Percentiles rank a stretch among this genome's conserved stretches.
These are phyloP conservation scores for Hippasteria phrygiana DNA, from an alignment of 53 echinoderm and acorn worm species.

Conservation along the genomic window DNA sequence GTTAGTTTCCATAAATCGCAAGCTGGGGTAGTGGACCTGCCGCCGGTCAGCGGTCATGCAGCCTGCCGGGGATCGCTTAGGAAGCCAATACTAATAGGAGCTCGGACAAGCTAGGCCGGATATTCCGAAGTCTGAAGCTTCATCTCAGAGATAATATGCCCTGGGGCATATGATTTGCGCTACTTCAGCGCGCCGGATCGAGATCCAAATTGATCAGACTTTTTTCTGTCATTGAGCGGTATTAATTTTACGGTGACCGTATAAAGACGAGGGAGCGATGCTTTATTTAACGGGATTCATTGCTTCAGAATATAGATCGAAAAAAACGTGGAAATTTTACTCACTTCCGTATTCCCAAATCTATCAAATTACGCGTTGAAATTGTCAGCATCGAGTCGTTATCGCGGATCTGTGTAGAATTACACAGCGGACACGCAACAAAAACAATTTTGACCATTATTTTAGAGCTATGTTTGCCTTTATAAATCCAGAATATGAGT, in stretches of 20 bases:
- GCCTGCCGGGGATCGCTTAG: background rate
- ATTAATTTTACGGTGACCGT: background rate
- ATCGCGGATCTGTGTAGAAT: too few species aligned
- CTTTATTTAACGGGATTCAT: background rate
- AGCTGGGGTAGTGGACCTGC: background rate
- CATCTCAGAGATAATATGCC: background rate
- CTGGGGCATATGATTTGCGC: background rate
- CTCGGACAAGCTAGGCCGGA: background rate
- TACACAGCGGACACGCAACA: too few species aligned
- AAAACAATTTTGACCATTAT: too few species aligned
- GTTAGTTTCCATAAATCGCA: conserved; percentile 10
- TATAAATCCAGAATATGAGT: too few species aligned
- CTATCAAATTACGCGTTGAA: too few species aligned
- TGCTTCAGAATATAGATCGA: background rate
- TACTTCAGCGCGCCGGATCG: background rate
- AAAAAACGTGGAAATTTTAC: background rate
- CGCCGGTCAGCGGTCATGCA: too few species aligned
- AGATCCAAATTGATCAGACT: background rate
- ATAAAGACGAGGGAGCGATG: background rate
- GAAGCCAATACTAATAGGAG: background rate
- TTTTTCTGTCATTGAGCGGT: background rate
- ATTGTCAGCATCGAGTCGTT: too few species aligned
- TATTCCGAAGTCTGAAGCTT: background rate
- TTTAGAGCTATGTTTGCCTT: too few species aligned
- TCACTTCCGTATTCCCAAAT: background rate